Evolutionary conservation across 2,113 vertebrate species (phyloP).

Genomic region (Gasterosteus nipponicus): DNA sequence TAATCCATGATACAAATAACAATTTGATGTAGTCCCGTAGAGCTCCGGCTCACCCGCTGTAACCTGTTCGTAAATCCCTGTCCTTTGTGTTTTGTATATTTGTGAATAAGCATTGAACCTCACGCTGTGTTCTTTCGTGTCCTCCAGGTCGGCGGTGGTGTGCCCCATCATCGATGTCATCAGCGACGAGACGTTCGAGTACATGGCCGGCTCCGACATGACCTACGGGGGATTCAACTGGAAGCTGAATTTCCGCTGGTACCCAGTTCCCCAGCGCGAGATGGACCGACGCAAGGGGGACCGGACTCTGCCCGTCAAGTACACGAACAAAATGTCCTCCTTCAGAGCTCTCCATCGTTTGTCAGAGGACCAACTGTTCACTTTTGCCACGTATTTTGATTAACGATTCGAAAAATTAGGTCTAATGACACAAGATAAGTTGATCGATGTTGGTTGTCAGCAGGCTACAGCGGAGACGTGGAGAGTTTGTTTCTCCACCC

Average conservation of each 20-base stretch:
- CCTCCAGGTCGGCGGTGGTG: conserved; percentile 90
- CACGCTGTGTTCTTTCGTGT: neutral
- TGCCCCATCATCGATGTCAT: conserved; percentile 99
- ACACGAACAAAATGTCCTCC: conserved; percentile 24
- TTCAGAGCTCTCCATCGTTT: neutral
- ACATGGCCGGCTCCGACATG: conserved; percentile 99
- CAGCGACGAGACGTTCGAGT: conserved; percentile 98
- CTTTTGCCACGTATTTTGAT: conserved; percentile 8
- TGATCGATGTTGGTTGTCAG: neutral
- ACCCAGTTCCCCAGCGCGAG: conserved; percentile 96
- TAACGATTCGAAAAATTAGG: conserved; percentile 4
- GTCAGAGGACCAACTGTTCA: neutral
- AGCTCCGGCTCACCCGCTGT: neutral
- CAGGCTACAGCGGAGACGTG: conserved; percentile 8
- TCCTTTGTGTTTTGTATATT: neutral
- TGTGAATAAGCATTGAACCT: neutral
- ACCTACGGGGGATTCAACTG: conserved; percentile 98
- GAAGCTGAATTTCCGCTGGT: conserved; percentile 99
- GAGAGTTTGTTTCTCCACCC: conserved; percentile 14
- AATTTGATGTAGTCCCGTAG: neutral
- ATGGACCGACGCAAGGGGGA: conserved; percentile 98
- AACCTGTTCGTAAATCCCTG: neutral
- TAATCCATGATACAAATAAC: neutral
- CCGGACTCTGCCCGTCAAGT: conserved; percentile 95
- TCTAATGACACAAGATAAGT: neutral